Percentiles rank a stretch among this genome's conserved stretches.
These are phyloP conservation scores for Hemitrygon akajei DNA, from an alignment of 2,797 vertebrate genomes.

Conservation along the genomic window DNA sequence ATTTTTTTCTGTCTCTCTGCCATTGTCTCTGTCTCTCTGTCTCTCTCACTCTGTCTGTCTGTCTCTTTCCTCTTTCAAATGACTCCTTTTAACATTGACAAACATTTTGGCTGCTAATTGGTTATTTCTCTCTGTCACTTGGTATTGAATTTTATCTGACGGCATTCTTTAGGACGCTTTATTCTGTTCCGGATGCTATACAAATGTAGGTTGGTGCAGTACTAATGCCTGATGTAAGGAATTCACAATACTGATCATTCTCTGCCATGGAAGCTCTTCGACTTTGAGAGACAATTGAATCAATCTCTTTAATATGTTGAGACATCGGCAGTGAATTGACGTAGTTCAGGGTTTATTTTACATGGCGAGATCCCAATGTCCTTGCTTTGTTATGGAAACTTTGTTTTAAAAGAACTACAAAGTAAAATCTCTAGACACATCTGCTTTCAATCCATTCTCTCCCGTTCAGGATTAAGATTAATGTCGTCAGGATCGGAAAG, in stretches of 20 bases:
- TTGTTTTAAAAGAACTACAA: conserved; percentile 19
- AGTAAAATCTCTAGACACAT: conserved; percentile 29
- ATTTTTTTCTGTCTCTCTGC: background rate
- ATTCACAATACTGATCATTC: background rate
- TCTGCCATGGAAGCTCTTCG: background rate
- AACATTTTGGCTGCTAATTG: background rate
- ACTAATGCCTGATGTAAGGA: background rate
- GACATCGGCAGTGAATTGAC: background rate
- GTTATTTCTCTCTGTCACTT: background rate
- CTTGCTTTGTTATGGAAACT: conserved; percentile 33
- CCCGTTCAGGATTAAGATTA: conserved; percentile 20
- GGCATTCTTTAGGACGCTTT: background rate
- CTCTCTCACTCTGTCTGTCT: background rate
- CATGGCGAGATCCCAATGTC: background rate
- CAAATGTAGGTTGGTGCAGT: background rate
- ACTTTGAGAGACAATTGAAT: too few species aligned
- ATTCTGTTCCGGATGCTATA: background rate
- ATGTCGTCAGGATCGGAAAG: background rate
- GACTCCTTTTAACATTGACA: background rate
- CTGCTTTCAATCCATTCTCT: conserved; percentile 24
- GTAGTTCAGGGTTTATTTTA: background rate
- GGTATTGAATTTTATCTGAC: too few species aligned
- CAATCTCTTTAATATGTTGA: conserved; percentile 27
- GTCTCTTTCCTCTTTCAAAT: background rate
- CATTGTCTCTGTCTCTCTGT: too few species aligned